Conservation (phyloP, 2,113 vertebrate genomes). For the Onychorhynchus coronatus region DNA sequence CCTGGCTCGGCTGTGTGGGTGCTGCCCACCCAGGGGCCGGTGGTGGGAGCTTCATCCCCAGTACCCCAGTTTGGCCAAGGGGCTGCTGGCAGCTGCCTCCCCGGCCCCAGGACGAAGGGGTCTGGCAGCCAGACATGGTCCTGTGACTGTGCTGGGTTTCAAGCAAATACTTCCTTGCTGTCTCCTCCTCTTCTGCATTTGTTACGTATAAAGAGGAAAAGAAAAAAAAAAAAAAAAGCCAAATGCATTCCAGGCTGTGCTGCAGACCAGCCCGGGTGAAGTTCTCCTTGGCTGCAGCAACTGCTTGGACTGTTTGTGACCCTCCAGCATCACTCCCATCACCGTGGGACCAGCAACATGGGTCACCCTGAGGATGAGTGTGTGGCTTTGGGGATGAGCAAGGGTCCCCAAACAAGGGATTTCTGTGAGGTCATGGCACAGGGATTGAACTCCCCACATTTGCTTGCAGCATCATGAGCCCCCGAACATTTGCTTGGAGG, state of each 20-base stretch:
- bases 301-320: not conserved
- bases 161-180: not conserved
- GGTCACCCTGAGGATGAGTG: accelerated
- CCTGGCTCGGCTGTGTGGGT: accelerated
- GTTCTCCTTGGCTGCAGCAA: not conserved
- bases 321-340: accelerated
- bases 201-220: conserved; percentile 44
- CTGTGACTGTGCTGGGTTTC: conserved; percentile 30
- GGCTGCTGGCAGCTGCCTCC: not conserved
- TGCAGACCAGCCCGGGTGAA: not conserved
- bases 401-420: not conserved
- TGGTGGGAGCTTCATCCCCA: accelerated
- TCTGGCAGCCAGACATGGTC: conserved; percentile 52
- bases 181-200: conserved; percentile 61
- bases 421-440: accelerated
- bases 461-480: not conserved
- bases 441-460: accelerated
- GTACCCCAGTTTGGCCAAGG: accelerated
- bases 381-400: not conserved
- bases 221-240: not conserved
- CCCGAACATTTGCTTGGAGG: accelerated
- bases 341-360: accelerated
- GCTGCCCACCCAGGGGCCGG: accelerated
- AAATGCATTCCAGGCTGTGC: conserved; percentile 11
- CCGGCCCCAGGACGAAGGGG: not conserved